Conservation (phyloP, 2,888 invertebrate species). For the Alloscopus bannaensis region DNA sequence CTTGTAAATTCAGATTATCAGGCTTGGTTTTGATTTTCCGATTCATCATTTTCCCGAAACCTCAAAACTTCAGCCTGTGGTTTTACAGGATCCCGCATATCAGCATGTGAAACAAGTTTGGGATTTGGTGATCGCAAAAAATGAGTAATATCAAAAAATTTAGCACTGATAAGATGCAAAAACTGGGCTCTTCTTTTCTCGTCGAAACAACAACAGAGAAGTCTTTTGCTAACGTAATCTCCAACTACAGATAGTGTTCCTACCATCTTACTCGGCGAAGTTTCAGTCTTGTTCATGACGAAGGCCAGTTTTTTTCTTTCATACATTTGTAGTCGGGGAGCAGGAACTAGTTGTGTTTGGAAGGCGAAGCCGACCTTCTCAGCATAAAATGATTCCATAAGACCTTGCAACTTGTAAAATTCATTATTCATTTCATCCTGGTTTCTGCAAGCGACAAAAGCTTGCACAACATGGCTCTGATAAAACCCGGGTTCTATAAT, state of each 20-base stretch:
- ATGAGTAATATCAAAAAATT: conserved; percentile 84
- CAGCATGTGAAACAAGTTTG: conserved; percentile 51
- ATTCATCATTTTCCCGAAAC: neutral
- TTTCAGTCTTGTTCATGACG: conserved; percentile 84
- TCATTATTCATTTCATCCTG: conserved; percentile 78
- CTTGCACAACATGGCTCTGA: conserved; percentile 78
- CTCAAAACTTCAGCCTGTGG: conserved; percentile 21
- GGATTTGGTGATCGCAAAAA: conserved; percentile 76
- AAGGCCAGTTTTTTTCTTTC: conserved; percentile 84
- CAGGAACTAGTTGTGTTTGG: conserved; percentile 83
- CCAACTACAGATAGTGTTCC: conserved; percentile 84
- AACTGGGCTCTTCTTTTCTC: conserved; percentile 79
- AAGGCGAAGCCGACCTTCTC: conserved; percentile 77
- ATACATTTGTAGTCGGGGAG: conserved; percentile 79
- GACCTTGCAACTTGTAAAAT: conserved; percentile 76
- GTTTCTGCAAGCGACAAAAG: conserved; percentile 80
- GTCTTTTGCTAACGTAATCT: conserved; percentile 86
- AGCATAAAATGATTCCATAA: conserved; percentile 79
- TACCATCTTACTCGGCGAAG: conserved; percentile 82
- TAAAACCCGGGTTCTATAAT: conserved; percentile 56
- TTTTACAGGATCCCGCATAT: conserved; percentile 22
- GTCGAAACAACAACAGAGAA: conserved; percentile 81
- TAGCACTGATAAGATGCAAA: conserved; percentile 84
- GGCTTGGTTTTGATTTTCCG: conserved; percentile 4
- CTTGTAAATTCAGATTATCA: too few relatives aligned